Evolutionary conservation across 2,888 invertebrate genomes (phyloP), one percentile per base, ranked within the genome.

Genomic region (Acleris holmiana): DNA sequence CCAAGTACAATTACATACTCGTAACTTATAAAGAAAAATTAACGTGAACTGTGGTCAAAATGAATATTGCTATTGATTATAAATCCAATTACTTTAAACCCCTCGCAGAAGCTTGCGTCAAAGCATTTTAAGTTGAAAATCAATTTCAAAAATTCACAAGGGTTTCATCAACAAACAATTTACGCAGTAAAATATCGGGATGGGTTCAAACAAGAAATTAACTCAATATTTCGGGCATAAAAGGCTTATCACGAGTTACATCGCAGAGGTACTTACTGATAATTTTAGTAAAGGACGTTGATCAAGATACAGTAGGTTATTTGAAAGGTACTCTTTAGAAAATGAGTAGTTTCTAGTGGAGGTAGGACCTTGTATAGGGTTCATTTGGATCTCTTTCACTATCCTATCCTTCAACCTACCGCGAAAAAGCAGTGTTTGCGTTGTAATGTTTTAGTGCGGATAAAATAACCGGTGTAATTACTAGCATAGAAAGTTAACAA

Each of bases 71-170:
- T 6, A 17, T 44, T 44, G 2, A 17, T 44, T n/a, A 44, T 44
- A 44, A 44, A n/a, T 17, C 44, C 17, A 44, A 44, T 44, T n/a
- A 44, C 44, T 5, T 17, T 7, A n/a, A 44, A 44, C 15, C 6
- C 17, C n/a, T 44, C 15, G 17, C 15, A 2, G 4, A 41, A n/a
- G 40, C 6, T 44, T 10, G 3, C 4, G n/a, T 41, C 61, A 59
- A 49, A 54, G 54, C 15, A 15, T 17, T 17, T 44, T 57, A 63
- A 10, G 63, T 53, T 55, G 1, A 21, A 21, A 65, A 48, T 49
- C 54, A 44, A 59, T 64, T 59, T 44, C 64, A 59, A 64, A 64
- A 64, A 64, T 53, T 51, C 47, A 29, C 41, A 48, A 25, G 23
- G 48, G 59, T 57, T 40, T 54, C 19, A 35, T 25, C 48, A 59